These are phyloP conservation scores for Papilio xuthus DNA, from an alignment of 1,140 invertebrate species.

Conservation along the genomic window DNA sequence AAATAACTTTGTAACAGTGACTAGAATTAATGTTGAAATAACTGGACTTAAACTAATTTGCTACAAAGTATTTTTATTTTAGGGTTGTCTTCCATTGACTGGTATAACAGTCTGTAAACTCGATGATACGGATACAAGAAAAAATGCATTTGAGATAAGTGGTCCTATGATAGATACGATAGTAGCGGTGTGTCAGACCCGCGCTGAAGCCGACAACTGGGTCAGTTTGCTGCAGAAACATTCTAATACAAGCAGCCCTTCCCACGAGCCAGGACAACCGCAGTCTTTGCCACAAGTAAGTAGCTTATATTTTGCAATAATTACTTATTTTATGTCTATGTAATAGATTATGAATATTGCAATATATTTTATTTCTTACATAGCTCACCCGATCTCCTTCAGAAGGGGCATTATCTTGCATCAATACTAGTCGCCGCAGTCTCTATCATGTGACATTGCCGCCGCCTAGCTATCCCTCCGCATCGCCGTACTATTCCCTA, in stretches of 20 bases:
- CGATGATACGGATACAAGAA: conserved; percentile 90
- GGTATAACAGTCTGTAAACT: conserved; percentile 90
- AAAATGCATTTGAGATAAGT: conserved; percentile 96
- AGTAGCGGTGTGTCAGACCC: conserved; percentile 91
- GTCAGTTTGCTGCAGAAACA: conserved; percentile 89
- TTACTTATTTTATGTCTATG: not conserved
- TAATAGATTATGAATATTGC: conserved; percentile 41
- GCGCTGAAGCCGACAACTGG: conserved; percentile 93
- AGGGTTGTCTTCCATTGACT: conserved; percentile 95
- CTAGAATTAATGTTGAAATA: not conserved
- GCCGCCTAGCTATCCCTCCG: conserved; percentile 84
- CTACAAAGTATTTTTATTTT: conserved; percentile 51
- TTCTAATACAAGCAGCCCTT: conserved; percentile 74
- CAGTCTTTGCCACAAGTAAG: conserved; percentile 80
- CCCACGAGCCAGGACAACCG: conserved; percentile 72
- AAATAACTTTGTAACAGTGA: not conserved
- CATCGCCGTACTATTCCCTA: conserved; percentile 86
- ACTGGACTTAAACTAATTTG: not conserved
- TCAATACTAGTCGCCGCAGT: conserved; percentile 77
- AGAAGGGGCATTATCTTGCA: conserved; percentile 78
- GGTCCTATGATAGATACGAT: conserved; percentile 95
- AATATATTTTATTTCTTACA: conserved; percentile 58
- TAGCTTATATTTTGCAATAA: conserved; percentile 37
- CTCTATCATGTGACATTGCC: conserved; percentile 83
- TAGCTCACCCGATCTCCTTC: conserved; percentile 79